Conservation (phyloP, 2,113 vertebrate species). For the Microtus montanus region DNA sequence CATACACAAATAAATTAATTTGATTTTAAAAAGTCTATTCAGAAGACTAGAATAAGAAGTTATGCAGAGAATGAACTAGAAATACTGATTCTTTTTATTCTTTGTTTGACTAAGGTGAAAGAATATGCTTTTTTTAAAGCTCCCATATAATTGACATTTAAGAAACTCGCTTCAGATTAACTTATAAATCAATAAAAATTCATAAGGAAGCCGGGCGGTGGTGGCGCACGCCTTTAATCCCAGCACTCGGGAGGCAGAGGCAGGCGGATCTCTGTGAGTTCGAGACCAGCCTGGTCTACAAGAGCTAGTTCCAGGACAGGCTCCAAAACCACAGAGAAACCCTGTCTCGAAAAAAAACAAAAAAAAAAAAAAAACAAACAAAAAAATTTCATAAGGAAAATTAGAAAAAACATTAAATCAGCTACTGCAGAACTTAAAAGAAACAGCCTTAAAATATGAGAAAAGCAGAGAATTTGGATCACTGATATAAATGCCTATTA, state of each 20-base stretch:
- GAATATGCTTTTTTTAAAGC: not conserved
- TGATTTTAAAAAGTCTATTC: not conserved
- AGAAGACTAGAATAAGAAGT: not conserved
- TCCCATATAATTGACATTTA: not conserved
- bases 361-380: too few relatives aligned
- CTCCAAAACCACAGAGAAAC: too few relatives aligned
- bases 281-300: too few relatives aligned
- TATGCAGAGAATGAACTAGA: not conserved
- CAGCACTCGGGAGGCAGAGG: too few relatives aligned
- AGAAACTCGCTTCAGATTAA: not conserved
- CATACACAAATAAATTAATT: not conserved
- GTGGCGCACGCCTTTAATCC: too few relatives aligned
- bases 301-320: too few relatives aligned
- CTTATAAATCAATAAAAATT: not conserved
- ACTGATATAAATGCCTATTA: not conserved
- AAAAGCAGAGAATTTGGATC: not conserved
- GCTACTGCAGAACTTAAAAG: not conserved
- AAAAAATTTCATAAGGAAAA: not conserved
- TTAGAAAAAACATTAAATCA: not conserved
- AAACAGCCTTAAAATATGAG: slow-evolving; percentile 25
- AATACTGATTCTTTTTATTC: not conserved
- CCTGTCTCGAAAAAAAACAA: too few relatives aligned
- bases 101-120: not conserved
- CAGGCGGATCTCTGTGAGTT: too few relatives aligned
- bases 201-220: too few relatives aligned